A percentile compares a stretch with the other conserved stretches of the same genome.
These are phyloP conservation scores for Champsocephalus gunnari DNA, from an alignment of 2,797 vertebrate genomes.

Conservation along the genomic window DNA sequence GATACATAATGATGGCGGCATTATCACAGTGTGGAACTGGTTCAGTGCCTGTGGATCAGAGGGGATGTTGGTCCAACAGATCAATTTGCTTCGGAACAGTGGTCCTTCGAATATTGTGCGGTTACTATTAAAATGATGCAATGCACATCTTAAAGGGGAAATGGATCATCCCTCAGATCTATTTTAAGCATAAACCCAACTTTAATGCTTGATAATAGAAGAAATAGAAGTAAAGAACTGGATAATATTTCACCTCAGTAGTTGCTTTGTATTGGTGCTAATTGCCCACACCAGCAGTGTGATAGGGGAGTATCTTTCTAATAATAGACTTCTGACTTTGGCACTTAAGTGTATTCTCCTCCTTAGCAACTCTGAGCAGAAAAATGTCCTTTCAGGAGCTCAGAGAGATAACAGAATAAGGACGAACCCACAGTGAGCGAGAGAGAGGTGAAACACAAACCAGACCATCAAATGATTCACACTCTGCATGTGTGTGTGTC, in stretches of 20 bases:
- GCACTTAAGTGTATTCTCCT: not conserved
- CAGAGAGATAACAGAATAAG: constrained; percentile 29
- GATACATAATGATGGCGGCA: not conserved
- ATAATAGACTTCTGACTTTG: not conserved
- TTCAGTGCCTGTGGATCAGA: no score
- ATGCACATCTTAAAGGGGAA: not conserved
- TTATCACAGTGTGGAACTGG: not conserved
- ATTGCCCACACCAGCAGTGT: no score
- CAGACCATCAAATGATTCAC: constrained; percentile 53
- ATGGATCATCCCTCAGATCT: no score
- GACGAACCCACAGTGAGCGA: constrained; percentile 14
- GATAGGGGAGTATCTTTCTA: not conserved
- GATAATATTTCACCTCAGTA: not conserved
- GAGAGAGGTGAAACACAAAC: constrained; percentile 39
- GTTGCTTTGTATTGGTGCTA: not conserved
- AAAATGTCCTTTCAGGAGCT: constrained; percentile 12
- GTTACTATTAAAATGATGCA: not conserved
- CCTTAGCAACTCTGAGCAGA: not conserved
- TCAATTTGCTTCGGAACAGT: no score
- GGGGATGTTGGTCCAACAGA: no score
- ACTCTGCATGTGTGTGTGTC: constrained; percentile 8
- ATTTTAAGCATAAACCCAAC: not conserved
- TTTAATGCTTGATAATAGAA: not conserved
- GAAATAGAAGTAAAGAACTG: not conserved
- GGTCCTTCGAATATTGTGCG: no score